Base-by-base conservation (phyloP, 1,140 invertebrate genomes). In the Drosophila malerkotliana region DNA sequence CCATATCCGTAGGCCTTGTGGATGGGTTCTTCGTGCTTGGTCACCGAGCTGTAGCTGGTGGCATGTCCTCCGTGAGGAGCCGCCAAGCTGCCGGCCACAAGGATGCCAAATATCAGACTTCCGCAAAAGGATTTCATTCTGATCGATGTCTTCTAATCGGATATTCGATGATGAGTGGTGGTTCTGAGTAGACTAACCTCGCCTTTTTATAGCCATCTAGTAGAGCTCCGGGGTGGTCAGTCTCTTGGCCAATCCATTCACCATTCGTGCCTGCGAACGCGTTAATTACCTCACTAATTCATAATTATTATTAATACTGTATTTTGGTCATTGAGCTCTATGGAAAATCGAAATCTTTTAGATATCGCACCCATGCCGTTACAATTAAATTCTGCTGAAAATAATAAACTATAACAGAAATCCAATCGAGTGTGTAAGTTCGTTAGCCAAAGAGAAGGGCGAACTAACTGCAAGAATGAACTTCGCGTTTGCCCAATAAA, bases 21-120 rank as follows among this genome's bases (percentile, higher is more conserved):
- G 9, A 63, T 47, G 0, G 82, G 87, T 39, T 60, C 68, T 26
- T 90, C 88, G 59, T 90, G 82, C 34, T 90, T 90, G 32, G 78
- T 78, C 37, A 90, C 54, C 45, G 77, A 69, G 8, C 69, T 81
- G 67, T 84, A 90, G 52, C 88, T 90, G 24, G 75, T 82, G 12
- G 79, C 87, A 30, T 62, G 81, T 57, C 79, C 87, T 30, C 76
- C 57, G 24, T 90, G 60, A 6, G 79, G 77, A 32, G 88, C 82
- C 14, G 83, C 63, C 39, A 66, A 14, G 3, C 48, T 24, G 5
- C 15, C 47, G 28, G 30, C 37, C 39, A 48, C 44, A 51, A 57
- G 51, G 6, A 87, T 41, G 34, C 47, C 54, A 24, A 80, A 21
- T 21, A 75, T 41, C 8, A 90, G 53, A 26, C 67, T 49, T 56